phyloP scores from a whole-genome alignment of 2,797 vertebrate genomes.

The Phalloptychus januarius region DNA sequence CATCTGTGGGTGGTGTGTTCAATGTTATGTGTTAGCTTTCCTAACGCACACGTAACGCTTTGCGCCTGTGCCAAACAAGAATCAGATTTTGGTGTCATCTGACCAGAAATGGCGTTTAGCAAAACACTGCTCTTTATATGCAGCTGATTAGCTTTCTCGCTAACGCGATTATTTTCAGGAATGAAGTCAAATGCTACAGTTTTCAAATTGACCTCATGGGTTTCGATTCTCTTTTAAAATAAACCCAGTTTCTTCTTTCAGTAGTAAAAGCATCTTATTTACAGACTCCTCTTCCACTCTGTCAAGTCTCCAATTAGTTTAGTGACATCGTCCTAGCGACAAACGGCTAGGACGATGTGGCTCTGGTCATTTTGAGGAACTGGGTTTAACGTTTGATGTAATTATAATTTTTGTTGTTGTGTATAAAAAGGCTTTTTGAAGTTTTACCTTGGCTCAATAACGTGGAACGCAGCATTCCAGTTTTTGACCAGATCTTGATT shows the following conservation, averaged over 20 bases:
- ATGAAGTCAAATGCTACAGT: not conserved
- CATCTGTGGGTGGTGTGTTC: not conserved
- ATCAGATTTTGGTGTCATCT: not conserved
- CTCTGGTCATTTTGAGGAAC: conserved; percentile 1
- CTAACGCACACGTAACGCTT: not conserved
- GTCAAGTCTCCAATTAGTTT: not conserved
- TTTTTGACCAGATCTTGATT: conserved; percentile 99
- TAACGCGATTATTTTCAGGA: not conserved
- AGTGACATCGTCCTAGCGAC: no score
- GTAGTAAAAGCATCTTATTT: not conserved
- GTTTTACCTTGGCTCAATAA: conserved; percentile 91
- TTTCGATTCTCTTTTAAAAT: not conserved
- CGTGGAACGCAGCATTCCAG: conserved; percentile 95
- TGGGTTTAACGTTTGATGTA: not conserved
- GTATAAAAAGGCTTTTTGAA: conserved; percentile 1
- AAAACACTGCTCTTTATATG: not conserved
- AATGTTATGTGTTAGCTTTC: not conserved
- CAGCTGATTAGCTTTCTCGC: not conserved
- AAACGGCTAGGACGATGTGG: not conserved
- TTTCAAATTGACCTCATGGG: not conserved
- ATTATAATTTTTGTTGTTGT: not conserved
- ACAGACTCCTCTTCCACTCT: not conserved
- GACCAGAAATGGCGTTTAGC: not conserved
- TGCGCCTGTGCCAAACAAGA: not conserved
- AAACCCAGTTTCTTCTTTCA: not conserved